Base-by-base conservation (phyloP, 2,113 vertebrate species). In the Rafetus swinhoei region DNA sequence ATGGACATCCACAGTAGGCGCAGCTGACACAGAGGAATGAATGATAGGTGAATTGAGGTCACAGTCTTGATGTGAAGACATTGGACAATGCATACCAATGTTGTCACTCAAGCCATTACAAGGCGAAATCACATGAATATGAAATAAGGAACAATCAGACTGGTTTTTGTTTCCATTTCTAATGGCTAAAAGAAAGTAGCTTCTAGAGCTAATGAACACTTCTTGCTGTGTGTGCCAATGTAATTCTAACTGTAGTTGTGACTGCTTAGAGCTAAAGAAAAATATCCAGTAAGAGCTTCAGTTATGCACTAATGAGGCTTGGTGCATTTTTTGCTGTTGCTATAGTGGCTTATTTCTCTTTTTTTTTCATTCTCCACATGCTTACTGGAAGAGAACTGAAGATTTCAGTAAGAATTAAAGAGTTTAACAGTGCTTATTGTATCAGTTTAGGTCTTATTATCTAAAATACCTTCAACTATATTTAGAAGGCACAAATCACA, bases 91-190 rank as follows among this genome's bases (percentile, higher is more conserved):
- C 79, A 96, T 76, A 95, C 45, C 85, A 87, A 90, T 27, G 52
- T 84, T 98, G 97, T 96, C 98, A 98, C 93, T 97, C 97, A 97
- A 94, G 87, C 59, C 54, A 88, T 82, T 93, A 95, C 82, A 93
- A 82, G 27, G 57, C 95, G 88, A 87, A 85, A 92, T 69, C 52
- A 79, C 90, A 97, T 97, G 96, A 97, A 98, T 98, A 98, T 91
- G 92, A 97, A 98, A 95, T 2, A 97, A 94, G 39, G 93, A 97
- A 97, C 88, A 96, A 94, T 94, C 93, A 97, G 95, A 97, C 93
- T 95, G 96, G 91, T 79, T 98, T 98, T 95, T 93, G 96, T 94
- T 95, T 85, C 81, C 91, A 50, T 60, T 97, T 85, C 84, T 95
- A 93, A 85, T 39, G 94, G 89, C 92, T 97, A 90, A 84, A 96